phyloP scores from a whole-genome alignment of 2,888 invertebrate species.

The Pachydiplax longipennis region DNA sequence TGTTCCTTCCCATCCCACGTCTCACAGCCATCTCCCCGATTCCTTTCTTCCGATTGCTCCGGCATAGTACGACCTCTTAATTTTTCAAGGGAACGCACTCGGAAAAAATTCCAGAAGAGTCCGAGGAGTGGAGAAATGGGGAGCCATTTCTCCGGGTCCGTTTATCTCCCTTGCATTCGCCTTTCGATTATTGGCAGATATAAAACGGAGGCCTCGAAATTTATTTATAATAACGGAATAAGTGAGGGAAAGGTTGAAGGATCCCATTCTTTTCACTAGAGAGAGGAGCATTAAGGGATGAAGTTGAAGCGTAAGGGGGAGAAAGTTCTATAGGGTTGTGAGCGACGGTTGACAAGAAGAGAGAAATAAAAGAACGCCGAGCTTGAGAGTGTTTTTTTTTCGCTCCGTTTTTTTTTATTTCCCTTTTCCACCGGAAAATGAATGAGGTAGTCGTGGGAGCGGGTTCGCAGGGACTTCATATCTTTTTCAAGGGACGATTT shows the following conservation, averaged over 20 bases:
- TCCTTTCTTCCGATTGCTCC: neutral
- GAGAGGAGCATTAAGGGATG: neutral
- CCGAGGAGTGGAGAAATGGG: neutral
- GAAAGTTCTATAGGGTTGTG: neutral
- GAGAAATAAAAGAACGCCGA: neutral
- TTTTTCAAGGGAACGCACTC: neutral
- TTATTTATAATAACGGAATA: neutral
- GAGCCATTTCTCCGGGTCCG: neutral
- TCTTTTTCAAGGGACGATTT: slow-evolving; percentile 19
- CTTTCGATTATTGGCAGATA: neutral
- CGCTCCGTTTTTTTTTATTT: neutral
- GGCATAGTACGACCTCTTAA: neutral
- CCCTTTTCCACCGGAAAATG: neutral
- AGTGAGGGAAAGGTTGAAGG: neutral
- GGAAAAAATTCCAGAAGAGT: neutral
- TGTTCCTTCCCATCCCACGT: neutral
- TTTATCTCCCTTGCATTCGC: neutral
- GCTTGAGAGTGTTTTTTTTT: neutral
- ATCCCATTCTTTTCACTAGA: neutral
- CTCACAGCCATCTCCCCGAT: neutral
- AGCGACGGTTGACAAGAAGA: neutral
- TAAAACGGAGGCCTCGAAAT: neutral
- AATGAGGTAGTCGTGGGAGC: neutral
- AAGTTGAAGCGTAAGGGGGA: neutral
- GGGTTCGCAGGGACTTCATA: neutral